Conservation (phyloP, 2,797 vertebrate species). For the Sebastes melanostomus region DNA sequence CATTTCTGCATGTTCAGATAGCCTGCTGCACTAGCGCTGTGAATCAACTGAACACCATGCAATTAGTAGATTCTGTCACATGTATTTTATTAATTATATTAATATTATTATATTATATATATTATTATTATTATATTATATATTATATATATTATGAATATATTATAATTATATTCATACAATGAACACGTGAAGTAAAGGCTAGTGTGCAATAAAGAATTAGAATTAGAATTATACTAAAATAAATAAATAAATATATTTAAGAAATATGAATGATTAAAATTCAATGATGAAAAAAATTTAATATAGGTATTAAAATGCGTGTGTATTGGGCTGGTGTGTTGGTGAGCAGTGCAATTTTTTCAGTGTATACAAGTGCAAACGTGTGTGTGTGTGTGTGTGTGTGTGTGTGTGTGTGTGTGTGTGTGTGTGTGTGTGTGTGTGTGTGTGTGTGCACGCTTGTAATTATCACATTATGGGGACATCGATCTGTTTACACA, state of each 20-base stretch:
- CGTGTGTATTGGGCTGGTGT: background rate
- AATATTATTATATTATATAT: too few species aligned
- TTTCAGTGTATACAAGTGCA: background rate
- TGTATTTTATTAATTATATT: too few species aligned
- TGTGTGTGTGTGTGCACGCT: background rate
- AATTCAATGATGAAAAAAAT: background rate
- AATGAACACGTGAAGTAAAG: background rate
- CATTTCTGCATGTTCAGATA: too few species aligned
- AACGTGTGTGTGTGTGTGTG: background rate
- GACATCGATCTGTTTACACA: too few species aligned
- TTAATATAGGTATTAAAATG: background rate
- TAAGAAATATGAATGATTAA: background rate
- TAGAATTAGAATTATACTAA: background rate
- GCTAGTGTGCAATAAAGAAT: background rate
- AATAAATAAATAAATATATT: background rate
- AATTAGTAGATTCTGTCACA: too few species aligned
- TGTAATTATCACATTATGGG: too few species aligned
- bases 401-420: background rate
- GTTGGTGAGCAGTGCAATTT: background rate
- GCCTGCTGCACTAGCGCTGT: too few species aligned
- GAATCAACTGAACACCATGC: too few species aligned
- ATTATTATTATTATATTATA: too few species aligned
- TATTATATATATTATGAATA: too few species aligned
- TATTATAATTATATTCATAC: background rate
- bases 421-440: background rate